Evolutionary conservation across 23 tunicate species (phyloP).

Genomic region (Trididemnum clinides): DNA sequence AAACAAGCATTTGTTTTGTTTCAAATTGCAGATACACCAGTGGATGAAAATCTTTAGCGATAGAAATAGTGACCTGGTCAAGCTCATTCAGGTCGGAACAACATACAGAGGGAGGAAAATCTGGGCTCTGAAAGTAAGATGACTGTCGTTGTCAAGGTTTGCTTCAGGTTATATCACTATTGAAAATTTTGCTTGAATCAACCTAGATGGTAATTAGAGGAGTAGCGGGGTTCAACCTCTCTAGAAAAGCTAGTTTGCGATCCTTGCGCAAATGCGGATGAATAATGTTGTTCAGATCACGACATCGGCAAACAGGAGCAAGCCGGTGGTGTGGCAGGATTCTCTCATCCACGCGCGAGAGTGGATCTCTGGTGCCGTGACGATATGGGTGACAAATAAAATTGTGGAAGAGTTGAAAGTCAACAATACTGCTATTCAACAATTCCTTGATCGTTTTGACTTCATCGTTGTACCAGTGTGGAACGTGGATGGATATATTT

Average conservation of each 20-base stretch:
- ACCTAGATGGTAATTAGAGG: neutral
- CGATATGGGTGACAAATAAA: constrained; percentile 66
- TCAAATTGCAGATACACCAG: constrained; percentile 36
- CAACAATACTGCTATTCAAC: constrained; percentile 37
- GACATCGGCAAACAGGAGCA: neutral
- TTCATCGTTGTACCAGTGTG: constrained; percentile 80
- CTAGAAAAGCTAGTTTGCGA: neutral
- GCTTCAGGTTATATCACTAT: no score
- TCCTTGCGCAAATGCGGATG: no score
- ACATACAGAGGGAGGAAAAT: constrained; percentile 62
- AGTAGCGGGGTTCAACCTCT: neutral
- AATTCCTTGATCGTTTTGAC: constrained; percentile 42
- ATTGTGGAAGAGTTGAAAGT: constrained; percentile 51
- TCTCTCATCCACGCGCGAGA: constrained; percentile 80
- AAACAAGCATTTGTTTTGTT: no score
- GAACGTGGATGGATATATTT: constrained; percentile 86
- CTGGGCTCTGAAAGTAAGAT: constrained; percentile 58
- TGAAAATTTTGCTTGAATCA: neutral
- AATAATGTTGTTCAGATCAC: neutral
- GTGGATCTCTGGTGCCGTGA: constrained; percentile 80
- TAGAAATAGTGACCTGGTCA: constrained; percentile 51
- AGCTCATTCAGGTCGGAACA: constrained; percentile 57
- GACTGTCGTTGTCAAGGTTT: no score
- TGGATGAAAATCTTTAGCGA: constrained; percentile 59
- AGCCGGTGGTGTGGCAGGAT: constrained; percentile 83